Conservation (phyloP, 2,797 vertebrate genomes). For the Pseudochirops corinnae region DNA sequence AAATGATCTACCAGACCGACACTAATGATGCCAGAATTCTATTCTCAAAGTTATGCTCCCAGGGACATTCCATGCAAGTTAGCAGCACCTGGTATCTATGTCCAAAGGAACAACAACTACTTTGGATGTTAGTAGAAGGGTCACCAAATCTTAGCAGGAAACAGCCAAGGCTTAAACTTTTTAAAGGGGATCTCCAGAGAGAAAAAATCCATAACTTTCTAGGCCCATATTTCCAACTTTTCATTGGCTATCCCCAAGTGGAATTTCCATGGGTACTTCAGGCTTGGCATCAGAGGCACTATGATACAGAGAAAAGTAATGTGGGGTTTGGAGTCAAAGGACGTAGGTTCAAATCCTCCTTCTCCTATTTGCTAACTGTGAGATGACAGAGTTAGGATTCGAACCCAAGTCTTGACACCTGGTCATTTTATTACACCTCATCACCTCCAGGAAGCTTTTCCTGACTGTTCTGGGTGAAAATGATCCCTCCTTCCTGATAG, state of each 20-base stretch:
- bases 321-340: neutral
- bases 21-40: conserved; percentile 23
- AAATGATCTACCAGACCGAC: conserved; percentile 34
- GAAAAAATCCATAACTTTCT: neutral
- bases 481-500: neutral
- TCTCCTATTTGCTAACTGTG: neutral
- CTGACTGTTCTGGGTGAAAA: neutral
- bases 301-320: neutral
- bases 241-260: neutral
- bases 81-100: conserved; percentile 4
- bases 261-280: neutral
- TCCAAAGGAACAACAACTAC: neutral
- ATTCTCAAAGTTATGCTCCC: conserved; percentile 10
- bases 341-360: neutral
- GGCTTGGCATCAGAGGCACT: neutral
- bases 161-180: conserved; percentile 6
- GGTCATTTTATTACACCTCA: no score
- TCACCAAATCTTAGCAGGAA: conserved; percentile 8
- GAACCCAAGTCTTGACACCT: neutral
- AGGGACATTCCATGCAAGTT: conserved; percentile 5
- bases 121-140: neutral
- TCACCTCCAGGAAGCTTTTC: neutral
- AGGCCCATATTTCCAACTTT: neutral
- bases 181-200: conserved; percentile 32
- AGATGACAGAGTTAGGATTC: neutral